Percentiles rank a stretch among this genome's conserved stretches.
Conservation (phyloP, 2,113 vertebrate genomes). For the Ctenomys sociabilis region DNA sequence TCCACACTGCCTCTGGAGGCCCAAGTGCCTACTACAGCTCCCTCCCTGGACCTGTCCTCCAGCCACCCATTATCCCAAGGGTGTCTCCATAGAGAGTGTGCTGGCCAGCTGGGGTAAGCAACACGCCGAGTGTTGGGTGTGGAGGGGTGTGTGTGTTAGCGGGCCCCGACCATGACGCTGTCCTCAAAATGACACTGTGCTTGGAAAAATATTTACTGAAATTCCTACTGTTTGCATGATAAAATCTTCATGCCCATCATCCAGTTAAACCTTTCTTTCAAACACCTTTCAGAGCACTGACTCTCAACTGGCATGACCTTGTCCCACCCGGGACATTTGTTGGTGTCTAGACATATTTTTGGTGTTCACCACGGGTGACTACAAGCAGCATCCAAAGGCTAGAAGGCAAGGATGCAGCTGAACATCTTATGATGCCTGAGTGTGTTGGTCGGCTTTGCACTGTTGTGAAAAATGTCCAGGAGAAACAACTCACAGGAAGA, state of each 20-base stretch:
- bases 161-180: neutral
- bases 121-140: fast-evolving
- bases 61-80: neutral
- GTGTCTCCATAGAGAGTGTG: fast-evolving
- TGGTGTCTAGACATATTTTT: neutral
- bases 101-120: neutral
- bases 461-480: neutral
- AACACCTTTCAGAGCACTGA: neutral
- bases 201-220: neutral
- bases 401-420: neutral
- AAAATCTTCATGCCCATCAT: neutral
- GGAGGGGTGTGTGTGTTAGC: neutral
- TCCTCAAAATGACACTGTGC: neutral
- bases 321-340: neutral
- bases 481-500: neutral
- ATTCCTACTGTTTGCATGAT: too few species aligned
- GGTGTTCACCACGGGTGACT: neutral
- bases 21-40: neutral
- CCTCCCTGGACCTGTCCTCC: neutral
- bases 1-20: too few species aligned
- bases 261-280: neutral
- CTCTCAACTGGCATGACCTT: neutral
- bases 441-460: neutral
- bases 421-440: neutral
- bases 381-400: neutral